A percentile compares a stretch with the other conserved stretches of the same genome.
phyloP scores from a whole-genome alignment of 1,140 invertebrate species.

The Cyphomyrmex costatus region DNA sequence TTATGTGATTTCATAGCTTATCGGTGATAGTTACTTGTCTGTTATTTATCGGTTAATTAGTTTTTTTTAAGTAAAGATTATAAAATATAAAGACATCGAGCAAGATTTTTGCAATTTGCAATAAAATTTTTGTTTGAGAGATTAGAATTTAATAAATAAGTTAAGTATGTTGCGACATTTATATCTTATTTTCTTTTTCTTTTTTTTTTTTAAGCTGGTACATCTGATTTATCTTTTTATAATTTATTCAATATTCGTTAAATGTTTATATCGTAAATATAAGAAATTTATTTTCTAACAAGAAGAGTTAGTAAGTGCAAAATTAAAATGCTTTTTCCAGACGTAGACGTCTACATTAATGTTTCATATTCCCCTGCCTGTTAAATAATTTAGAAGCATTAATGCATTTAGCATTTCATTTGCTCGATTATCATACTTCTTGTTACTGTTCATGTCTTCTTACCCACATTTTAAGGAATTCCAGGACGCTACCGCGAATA shows the following conservation, averaged over 20 bases:
- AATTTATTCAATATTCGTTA: background rate
- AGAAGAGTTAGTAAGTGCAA: background rate
- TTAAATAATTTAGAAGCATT: background rate
- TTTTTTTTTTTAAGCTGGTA: background rate
- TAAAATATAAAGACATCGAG: background rate
- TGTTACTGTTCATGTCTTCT: background rate
- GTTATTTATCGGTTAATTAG: background rate
- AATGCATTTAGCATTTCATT: background rate
- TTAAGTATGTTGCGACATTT: background rate
- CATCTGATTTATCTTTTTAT: background rate
- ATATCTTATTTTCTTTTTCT: background rate
- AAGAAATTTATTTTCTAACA: slow-evolving; percentile 5
- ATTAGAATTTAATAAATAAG: background rate
- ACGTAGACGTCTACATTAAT: background rate
- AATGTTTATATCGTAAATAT: background rate
- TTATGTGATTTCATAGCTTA: background rate
- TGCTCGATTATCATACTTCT: background rate
- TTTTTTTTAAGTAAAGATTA: background rate
- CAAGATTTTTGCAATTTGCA: background rate
- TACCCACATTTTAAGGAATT: slow-evolving; percentile 16
- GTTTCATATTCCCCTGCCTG: background rate
- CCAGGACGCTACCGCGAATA: background rate
- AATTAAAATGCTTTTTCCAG: background rate
- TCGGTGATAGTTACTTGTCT: background rate
- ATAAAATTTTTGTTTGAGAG: background rate